Evolutionary conservation across 2,888 invertebrate genomes (phyloP), one percentile per base, ranked within the genome.

Genomic region (Rhamphomyia laevipes): DNA sequence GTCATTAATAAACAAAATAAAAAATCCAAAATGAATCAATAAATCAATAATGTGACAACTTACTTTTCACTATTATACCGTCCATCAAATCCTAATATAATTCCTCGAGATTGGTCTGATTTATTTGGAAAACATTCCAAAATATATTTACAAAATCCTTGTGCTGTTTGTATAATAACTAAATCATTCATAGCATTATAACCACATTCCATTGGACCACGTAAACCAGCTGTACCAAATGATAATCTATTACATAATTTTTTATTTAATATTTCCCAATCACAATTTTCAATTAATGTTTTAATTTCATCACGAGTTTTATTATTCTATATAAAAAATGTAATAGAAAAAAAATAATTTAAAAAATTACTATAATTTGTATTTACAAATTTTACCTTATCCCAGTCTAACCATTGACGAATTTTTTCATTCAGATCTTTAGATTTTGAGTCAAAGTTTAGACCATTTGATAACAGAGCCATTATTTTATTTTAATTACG

Each of bases 171-270:
- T 45, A 99, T 78, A 53, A 94, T 89, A 0, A 95, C 94, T 42
- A 99, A 76, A 68, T 99, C 97, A 68, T 99, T 99, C 88, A 99
- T 91, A 54, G 85, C 82, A 56, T 80, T 80, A 68, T 86, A 95
- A 0, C 99, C 99, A 15, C 93, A 86, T 16, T 83, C 87, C 97
- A 99, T 97, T 55, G 76, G 76, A 0, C 87, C 92, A 54, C 99
- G 78, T 31, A 99, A 73, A 0, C 97, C 95, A 1, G 95, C 95
- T 1, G 95, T 96, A 16, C 95, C 95, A 68, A 95, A 95, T 59
- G 80, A 74, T 59, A 93, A 75, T 9, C 95, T 77, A 7, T 74
- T 70, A 30, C 83, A 66, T 62, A 95, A 78, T 13, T 83, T 72
- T 53, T 77, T 74, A 10, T 71, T 69, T 13, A 94, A 66, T 50